phyloP scores from a whole-genome alignment of 2,797 vertebrate genomes.

The Poeciliopsis presidionis region DNA sequence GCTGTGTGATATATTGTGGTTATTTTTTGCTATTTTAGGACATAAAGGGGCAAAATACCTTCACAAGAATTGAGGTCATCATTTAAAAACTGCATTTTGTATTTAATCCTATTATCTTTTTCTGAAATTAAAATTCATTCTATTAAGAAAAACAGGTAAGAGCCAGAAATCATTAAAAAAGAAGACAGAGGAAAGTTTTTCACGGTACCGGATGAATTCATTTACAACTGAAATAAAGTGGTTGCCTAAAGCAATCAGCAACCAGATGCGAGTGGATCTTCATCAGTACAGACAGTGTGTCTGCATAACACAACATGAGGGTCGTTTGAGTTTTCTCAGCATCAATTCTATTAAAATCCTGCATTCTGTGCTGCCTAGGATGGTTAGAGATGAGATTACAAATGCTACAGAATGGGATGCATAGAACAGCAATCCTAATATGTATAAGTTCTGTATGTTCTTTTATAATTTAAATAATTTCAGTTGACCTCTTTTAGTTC shows the following conservation, averaged over 20 bases:
- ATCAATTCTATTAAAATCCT: background rate
- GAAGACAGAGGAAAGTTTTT: background rate
- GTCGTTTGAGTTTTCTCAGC: background rate
- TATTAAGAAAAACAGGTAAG: background rate
- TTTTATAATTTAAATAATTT: too few species aligned
- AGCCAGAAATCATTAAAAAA: background rate
- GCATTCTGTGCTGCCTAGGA: background rate
- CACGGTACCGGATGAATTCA: background rate
- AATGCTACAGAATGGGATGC: background rate
- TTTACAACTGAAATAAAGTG: background rate
- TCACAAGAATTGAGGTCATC: background rate
- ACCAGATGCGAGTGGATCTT: background rate
- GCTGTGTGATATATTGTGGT: background rate
- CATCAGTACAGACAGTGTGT: background rate
- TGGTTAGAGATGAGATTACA: background rate
- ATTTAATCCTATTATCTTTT: background rate
- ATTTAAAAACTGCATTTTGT: background rate
- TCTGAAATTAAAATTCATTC: background rate
- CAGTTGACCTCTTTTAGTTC: constrained; percentile 2
- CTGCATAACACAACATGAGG: background rate
- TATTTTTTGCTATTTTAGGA: background rate
- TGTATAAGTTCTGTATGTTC: background rate
- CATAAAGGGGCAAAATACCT: background rate
- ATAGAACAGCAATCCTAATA: background rate
- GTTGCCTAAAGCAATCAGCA: background rate